Conservation (phyloP, 1,140 invertebrate genomes). For the Meloidogyne floridensis region DNA sequence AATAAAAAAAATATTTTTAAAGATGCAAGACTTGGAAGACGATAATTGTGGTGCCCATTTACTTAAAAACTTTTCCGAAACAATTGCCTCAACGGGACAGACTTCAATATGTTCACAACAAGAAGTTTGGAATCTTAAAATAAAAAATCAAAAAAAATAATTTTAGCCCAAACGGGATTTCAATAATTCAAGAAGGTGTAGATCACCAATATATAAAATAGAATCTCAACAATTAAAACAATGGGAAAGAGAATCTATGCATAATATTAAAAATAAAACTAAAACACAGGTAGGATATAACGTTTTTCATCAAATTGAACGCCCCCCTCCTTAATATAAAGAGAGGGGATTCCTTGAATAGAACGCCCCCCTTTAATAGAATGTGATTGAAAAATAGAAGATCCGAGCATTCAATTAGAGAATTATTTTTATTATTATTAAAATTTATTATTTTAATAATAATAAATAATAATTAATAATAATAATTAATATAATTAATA, state of each 20-base stretch:
- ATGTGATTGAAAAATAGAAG: no score
- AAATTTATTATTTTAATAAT: no score
- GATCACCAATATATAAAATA: constrained; percentile 61
- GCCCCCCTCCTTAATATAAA: no score
- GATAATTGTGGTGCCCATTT: constrained; percentile 27
- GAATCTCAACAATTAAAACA: constrained; percentile 58
- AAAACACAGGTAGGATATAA: neutral
- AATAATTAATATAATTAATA: no score
- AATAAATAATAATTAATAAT: no score
- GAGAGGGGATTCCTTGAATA: no score
- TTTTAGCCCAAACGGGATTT: neutral
- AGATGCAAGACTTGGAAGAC: constrained; percentile 27
- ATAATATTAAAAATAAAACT: constrained; percentile 24
- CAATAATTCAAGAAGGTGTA: constrained; percentile 51
- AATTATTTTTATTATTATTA: no score
- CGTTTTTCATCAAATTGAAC: no score
- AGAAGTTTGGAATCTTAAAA: constrained; percentile 10
- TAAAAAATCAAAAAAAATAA: neutral
- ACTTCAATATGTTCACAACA: constrained; percentile 36
- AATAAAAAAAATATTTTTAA: constrained; percentile 21
- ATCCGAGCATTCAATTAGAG: no score
- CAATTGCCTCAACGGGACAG: constrained; percentile 16
- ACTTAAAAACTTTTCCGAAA: constrained; percentile 17
- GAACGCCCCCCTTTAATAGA: no score
- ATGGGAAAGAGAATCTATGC: constrained; percentile 57